Evolutionary conservation across 2,797 vertebrate genomes (phyloP).

Genomic region (Cyclopterus lumpus): DNA sequence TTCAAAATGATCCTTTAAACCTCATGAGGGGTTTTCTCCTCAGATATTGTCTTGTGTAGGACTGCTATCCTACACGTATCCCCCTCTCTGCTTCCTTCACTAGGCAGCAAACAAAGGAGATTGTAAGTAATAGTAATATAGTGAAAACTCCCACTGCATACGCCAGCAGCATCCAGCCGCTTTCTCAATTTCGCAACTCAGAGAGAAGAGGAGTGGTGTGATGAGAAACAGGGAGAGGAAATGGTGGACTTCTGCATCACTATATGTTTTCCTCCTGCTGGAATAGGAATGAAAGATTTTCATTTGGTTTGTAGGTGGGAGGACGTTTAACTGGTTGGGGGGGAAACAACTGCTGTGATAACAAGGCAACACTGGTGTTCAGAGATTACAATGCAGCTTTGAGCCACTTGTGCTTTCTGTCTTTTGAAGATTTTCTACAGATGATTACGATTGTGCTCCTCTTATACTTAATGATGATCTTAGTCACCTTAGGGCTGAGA

Average conservation of each 20-base stretch:
- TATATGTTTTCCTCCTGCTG: background rate
- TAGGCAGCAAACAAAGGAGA: slow-evolving; percentile 32
- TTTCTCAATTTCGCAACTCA: slow-evolving; percentile 69
- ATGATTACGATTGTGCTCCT: slow-evolving; percentile 45
- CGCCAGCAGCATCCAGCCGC: slow-evolving; percentile 50
- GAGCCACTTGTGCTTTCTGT: slow-evolving; percentile 35
- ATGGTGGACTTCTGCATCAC: slow-evolving; percentile 33
- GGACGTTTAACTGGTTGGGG: slow-evolving; percentile 55
- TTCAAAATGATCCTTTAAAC: slow-evolving; percentile 11
- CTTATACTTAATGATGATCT: slow-evolving; percentile 52
- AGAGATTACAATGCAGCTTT: slow-evolving; percentile 46
- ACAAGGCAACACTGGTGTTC: slow-evolving; percentile 27
- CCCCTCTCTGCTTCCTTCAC: slow-evolving; percentile 26
- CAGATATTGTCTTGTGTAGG: slow-evolving; percentile 37
- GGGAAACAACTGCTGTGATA: slow-evolving; percentile 27
- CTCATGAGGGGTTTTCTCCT: slow-evolving; percentile 35
- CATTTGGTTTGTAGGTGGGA: slow-evolving; percentile 63
- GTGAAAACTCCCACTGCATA: slow-evolving; percentile 62
- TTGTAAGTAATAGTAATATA: slow-evolving; percentile 44
- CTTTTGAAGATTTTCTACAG: slow-evolving; percentile 53
- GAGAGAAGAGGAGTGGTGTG: slow-evolving; percentile 40
- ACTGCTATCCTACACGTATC: slow-evolving; percentile 43
- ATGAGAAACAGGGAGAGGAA: slow-evolving; percentile 38
- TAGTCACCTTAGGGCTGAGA: slow-evolving; percentile 48
- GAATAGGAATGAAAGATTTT: slow-evolving; percentile 51